Evolutionary conservation across 2,888 invertebrate species (phyloP).

Genomic region (Netelia fuscicornis): DNA sequence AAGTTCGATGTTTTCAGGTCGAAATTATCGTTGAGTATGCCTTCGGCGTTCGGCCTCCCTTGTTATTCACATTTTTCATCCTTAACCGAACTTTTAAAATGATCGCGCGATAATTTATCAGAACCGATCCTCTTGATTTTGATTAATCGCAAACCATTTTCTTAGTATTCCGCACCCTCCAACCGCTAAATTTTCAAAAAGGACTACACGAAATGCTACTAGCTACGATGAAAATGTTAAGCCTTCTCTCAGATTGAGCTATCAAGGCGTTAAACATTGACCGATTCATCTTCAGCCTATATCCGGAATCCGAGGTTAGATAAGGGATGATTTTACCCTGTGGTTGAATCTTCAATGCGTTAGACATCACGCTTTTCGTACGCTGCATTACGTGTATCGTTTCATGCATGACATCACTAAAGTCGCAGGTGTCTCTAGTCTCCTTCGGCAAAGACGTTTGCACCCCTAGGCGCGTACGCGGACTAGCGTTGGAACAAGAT

Average conservation of each 20-base stretch:
- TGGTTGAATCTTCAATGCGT: conserved; percentile 48
- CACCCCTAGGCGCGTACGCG: conserved; percentile 44
- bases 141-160: no score
- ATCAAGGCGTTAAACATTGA: no score
- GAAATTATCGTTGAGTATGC: background rate
- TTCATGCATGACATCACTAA: conserved; percentile 65
- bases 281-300: no score
- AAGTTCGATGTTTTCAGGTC: background rate
- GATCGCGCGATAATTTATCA: no score
- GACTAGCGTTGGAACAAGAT: conserved; percentile 58
- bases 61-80: background rate
- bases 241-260: no score
- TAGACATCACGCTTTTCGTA: conserved; percentile 66
- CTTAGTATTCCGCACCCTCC: no score
- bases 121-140: no score
- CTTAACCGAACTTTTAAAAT: background rate
- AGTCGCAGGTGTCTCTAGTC: conserved; percentile 31
- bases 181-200: no score
- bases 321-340: background rate
- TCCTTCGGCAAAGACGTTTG: conserved; percentile 51
- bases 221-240: no score
- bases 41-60: background rate
- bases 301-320: no score
- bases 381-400: conserved; percentile 41
- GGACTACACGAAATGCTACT: no score